Conservation (phyloP, 1,140 invertebrate genomes). For the Drosophila insularis region DNA sequence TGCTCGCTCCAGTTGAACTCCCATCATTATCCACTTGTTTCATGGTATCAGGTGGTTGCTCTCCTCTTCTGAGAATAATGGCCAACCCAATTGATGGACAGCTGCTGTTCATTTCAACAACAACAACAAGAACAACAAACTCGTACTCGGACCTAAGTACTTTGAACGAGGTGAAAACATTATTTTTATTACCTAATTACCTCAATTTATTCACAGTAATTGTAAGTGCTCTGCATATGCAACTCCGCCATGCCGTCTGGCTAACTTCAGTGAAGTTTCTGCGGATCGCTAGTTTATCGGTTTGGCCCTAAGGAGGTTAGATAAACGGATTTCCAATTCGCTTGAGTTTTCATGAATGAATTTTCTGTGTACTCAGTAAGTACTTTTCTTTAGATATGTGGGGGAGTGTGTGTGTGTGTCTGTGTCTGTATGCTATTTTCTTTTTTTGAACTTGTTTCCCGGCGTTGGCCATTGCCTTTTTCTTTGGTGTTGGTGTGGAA, state of each 20-base stretch:
- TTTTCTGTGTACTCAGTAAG: conserved; percentile 43
- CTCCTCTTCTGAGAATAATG: conserved; percentile 40
- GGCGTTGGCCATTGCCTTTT: conserved; percentile 6
- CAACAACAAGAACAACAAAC: neutral
- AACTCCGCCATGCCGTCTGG: conserved; percentile 63
- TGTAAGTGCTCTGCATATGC: conserved; percentile 52
- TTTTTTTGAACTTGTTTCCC: conserved; percentile 56
- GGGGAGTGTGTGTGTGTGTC: neutral
- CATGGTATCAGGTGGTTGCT: conserved; percentile 39
- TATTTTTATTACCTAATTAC: conserved; percentile 82
- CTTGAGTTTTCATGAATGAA: conserved; percentile 73
- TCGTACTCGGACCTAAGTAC: neutral
- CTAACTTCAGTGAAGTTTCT: conserved; percentile 12
- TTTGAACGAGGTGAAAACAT: conserved; percentile 75
- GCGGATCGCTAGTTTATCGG: conserved; percentile 20
- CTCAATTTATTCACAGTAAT: conserved; percentile 78
- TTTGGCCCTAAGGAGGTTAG: conserved; percentile 55
- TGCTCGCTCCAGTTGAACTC: conserved; percentile 2
- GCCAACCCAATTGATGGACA: conserved; percentile 33
- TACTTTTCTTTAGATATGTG: neutral
- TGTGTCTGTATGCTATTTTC: conserved; percentile 35
- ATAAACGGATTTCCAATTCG: conserved; percentile 76
- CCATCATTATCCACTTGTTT: conserved; percentile 12
- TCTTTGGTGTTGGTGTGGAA: conserved; percentile 32
- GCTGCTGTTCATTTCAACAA: conserved; percentile 40